Evolutionary conservation across 2,888 invertebrate species (phyloP).

Genomic region (Meghimatium bilineatum): DNA sequence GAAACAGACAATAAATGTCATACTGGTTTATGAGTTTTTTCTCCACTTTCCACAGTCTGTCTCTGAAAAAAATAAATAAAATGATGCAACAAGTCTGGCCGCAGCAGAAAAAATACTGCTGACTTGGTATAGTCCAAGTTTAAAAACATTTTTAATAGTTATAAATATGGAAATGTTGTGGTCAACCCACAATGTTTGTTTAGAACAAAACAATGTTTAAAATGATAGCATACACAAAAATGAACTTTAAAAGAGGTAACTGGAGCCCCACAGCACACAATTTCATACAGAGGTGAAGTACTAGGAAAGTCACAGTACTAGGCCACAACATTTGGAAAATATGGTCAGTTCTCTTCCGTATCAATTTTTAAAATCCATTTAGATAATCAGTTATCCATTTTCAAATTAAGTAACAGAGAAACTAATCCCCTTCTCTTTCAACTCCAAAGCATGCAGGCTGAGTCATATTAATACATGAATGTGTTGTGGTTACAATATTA

Average conservation of each 20-base stretch:
- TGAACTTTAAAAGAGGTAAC: not conserved
- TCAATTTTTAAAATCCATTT: too few relatives aligned
- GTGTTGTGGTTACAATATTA: not conserved
- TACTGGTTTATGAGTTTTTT: not conserved
- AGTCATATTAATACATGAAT: not conserved
- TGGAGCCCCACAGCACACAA: too few relatives aligned
- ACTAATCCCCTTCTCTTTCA: too few relatives aligned
- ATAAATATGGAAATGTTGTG: slow-evolving; percentile 33
- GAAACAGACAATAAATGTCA: not conserved
- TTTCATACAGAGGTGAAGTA: too few relatives aligned
- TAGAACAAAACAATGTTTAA: not conserved
- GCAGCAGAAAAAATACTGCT: not conserved
- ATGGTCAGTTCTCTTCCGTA: too few relatives aligned
- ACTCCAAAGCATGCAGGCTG: too few relatives aligned
- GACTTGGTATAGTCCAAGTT: not conserved
- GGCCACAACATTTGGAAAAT: too few relatives aligned
- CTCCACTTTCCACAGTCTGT: not conserved
- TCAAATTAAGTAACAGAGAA: too few relatives aligned
- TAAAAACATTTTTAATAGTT: not conserved
- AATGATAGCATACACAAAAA: not conserved
- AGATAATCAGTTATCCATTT: too few relatives aligned
- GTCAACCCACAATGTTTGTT: not conserved
- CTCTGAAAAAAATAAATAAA: not conserved
- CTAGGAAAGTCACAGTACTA: too few relatives aligned
- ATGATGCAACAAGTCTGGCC: not conserved